phyloP scores from a whole-genome alignment of 2,113 vertebrate genomes.

The Neomonachus schauinslandi region DNA sequence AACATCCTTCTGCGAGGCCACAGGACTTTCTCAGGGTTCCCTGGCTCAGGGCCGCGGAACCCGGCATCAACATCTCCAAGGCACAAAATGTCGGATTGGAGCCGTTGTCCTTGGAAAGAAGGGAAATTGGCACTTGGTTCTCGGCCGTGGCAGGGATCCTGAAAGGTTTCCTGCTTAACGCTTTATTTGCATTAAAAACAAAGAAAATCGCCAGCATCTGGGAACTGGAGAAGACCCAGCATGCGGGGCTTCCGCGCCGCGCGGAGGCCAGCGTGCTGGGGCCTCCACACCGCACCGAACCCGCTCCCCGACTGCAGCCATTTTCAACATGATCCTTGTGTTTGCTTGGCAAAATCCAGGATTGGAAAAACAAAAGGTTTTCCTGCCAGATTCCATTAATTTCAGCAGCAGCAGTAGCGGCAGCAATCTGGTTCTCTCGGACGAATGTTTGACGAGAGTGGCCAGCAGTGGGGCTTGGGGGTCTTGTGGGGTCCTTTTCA shows the following conservation, averaged over 20 bases:
- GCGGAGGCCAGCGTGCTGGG: background rate
- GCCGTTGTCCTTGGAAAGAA: slow-evolving; percentile 47
- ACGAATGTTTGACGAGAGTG: slow-evolving; percentile 82
- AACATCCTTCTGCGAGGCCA: background rate
- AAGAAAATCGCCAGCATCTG: slow-evolving; percentile 54
- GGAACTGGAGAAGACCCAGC: slow-evolving; percentile 64
- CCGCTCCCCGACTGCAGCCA: slow-evolving; percentile 68
- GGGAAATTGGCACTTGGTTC: slow-evolving; percentile 58
- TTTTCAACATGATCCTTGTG: slow-evolving; percentile 86
- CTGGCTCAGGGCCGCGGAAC: background rate
- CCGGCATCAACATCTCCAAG: slow-evolving; percentile 46
- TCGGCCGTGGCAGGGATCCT: slow-evolving; percentile 63
- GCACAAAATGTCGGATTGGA: slow-evolving; percentile 71
- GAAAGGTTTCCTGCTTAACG: slow-evolving; percentile 60
- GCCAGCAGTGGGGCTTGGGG: slow-evolving; percentile 77
- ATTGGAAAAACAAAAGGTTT: slow-evolving; percentile 88
- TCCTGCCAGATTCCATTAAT: slow-evolving; percentile 89
- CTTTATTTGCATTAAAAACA: slow-evolving; percentile 59
- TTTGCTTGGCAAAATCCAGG: slow-evolving; percentile 87
- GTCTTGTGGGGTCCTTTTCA: slow-evolving; percentile 81
- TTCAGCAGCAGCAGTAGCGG: slow-evolving; percentile 80
- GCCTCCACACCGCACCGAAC: background rate
- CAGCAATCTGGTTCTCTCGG: slow-evolving; percentile 85
- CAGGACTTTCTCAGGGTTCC: slow-evolving; percentile 9
- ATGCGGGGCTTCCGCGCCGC: background rate